Percentiles rank a stretch among this genome's conserved stretches.
Evolutionary conservation across 2,797 vertebrate species (phyloP).

Genomic region (Uromys caudimaculatus): DNA sequence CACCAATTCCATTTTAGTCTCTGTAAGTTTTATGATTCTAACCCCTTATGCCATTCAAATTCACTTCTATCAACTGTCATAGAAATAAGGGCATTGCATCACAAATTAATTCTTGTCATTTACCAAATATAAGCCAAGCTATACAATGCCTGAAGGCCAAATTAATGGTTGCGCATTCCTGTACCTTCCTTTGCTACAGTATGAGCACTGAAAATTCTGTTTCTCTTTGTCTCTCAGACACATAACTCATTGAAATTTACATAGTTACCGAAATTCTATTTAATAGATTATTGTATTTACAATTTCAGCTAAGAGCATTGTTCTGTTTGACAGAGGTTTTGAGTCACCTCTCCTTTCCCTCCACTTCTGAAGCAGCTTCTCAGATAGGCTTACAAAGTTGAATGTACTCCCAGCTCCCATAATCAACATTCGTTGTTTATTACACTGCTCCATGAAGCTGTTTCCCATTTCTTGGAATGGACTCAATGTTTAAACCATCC

Average conservation of each 20-base stretch:
- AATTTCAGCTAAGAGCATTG: background rate
- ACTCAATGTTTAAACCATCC: background rate
- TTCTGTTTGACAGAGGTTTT: background rate
- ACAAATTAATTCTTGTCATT: background rate
- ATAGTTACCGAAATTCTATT: background rate
- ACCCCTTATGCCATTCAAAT: background rate
- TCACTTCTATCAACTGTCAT: background rate
- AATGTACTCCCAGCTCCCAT: background rate
- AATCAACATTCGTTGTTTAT: background rate
- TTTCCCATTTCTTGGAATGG: background rate
- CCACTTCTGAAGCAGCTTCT: background rate
- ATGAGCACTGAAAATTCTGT: background rate
- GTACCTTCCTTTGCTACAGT: background rate
- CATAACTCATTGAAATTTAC: background rate
- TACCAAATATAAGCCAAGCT: background rate
- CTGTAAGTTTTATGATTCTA: background rate
- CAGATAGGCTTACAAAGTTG: fast-evolving
- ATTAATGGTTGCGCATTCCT: fast-evolving
- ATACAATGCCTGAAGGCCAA: background rate
- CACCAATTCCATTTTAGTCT: background rate
- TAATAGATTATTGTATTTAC: fast-evolving
- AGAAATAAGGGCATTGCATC: fast-evolving
- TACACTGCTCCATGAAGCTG: background rate
- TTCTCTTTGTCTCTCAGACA: background rate
- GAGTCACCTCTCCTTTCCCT: background rate